Percentiles rank a stretch among this genome's conserved stretches.
phyloP scores from a whole-genome alignment of 2,797 vertebrate species.

The Anas capensis region DNA sequence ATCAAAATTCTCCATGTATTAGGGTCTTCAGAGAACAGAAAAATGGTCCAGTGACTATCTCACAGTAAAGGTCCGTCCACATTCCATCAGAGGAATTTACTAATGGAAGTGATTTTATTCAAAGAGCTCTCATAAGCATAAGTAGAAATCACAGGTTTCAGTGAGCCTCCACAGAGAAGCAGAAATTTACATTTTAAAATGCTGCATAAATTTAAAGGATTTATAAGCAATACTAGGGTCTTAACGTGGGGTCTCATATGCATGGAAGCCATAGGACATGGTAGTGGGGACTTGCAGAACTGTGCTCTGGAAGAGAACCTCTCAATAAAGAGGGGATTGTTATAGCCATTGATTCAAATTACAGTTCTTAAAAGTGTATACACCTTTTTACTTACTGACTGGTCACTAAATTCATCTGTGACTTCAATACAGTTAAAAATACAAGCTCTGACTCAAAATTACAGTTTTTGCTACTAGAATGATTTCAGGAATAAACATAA shows the following conservation, averaged over 20 bases:
- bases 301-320: background rate
- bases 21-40: background rate
- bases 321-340: background rate
- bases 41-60: background rate
- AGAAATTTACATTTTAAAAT: constrained; percentile 9
- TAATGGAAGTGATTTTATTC: constrained; percentile 12
- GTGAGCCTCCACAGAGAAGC: fast-evolving
- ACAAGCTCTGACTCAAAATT: background rate
- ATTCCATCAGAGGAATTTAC: background rate
- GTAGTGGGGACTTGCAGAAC: background rate
- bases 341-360: background rate
- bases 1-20: background rate
- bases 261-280: background rate
- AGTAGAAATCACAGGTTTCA: constrained; percentile 12
- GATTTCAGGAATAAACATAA: background rate
- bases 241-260: fast-evolving
- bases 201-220: background rate
- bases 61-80: background rate
- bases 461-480: background rate
- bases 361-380: background rate
- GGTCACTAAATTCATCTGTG: background rate
- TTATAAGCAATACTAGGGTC: background rate
- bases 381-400: background rate
- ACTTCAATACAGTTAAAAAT: background rate
- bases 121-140: background rate